Base-by-base conservation (phyloP, 2,113 vertebrate genomes). In the Eptatretus burgeri region DNA sequence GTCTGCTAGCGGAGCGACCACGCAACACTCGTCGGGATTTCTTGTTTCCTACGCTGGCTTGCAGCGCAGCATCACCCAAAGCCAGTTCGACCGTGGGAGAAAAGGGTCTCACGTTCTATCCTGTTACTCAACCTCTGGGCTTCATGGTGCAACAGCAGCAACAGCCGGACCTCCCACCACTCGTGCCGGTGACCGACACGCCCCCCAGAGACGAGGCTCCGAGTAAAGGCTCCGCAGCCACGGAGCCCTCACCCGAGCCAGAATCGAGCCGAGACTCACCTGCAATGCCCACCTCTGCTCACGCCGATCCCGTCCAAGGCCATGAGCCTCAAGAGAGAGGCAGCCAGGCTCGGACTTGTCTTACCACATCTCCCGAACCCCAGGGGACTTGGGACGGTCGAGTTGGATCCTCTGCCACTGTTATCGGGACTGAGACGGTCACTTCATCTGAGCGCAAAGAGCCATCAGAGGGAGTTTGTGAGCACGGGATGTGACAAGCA, bases 51-150 rank as follows among this genome's bases (percentile, higher is more conserved):
- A 75, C 78, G 71, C 75, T 85, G 74, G 72, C 77, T 66, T 71
- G 77, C 63, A 41, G 27, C 7, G 27, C 27, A 41, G 27, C 27
- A 5, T 41, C 27, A 41, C 77, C 84, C 10, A 75, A 83, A 76
- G 79, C 85, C 72, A 41, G 27, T 41, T 41, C 27, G 7, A 60
- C n/a, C 16, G 19, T 60, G 16, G 53, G 53, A 10, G 53, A 19
- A 2, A 19, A 19, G n/a, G 53, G 53, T 10, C 89, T 91, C 73
- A 71, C 89, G 16, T 81, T 93, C 56, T 93, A 91, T 67, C 85
- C 85, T 67, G 86, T 93, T 74, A 89, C 86, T 7, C 86, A 93
- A 74, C 86, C 86, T 14, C 78, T 93, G 2, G 86, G 86, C 72
- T 93, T 93, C 78, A 76, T 93, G 68, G 85, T 93, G n/a, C 53